Conservation (phyloP, 2,113 vertebrate species). For the Coptodon rendalli region DNA sequence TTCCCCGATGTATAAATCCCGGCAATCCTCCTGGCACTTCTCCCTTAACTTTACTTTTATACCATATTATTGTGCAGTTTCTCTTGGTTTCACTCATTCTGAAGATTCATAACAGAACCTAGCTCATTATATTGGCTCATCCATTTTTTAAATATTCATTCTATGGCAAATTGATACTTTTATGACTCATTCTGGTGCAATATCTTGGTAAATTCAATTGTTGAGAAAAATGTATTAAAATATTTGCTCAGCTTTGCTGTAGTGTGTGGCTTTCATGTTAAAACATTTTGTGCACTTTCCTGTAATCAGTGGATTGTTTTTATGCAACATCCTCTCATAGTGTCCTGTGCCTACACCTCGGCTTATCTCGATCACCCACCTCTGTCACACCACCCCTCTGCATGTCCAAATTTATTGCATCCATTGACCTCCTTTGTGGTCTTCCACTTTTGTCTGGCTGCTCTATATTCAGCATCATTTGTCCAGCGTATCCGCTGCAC, state of each 20-base stretch:
- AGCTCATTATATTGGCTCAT: not conserved
- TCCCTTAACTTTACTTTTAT: accelerated
- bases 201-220: accelerated
- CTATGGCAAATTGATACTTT: not conserved
- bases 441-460: not conserved
- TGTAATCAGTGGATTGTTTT: not conserved
- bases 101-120: not conserved
- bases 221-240: accelerated
- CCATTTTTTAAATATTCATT: not conserved
- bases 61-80: not conserved
- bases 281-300: not conserved
- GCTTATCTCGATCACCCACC: not conserved
- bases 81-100: accelerated
- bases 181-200: not conserved
- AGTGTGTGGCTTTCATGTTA: not conserved
- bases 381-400: not conserved
- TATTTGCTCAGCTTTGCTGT: not conserved
- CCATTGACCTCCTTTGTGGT: accelerated
- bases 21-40: not conserved
- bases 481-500: not conserved
- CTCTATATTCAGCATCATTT: not conserved
- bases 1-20: not conserved
- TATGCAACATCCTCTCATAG: not conserved
- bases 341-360: not conserved
- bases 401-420: not conserved